Evolutionary conservation across 2,113 vertebrate species (phyloP), one percentile per base, ranked within the genome.

Genomic region (Prunella fulvescens): DNA sequence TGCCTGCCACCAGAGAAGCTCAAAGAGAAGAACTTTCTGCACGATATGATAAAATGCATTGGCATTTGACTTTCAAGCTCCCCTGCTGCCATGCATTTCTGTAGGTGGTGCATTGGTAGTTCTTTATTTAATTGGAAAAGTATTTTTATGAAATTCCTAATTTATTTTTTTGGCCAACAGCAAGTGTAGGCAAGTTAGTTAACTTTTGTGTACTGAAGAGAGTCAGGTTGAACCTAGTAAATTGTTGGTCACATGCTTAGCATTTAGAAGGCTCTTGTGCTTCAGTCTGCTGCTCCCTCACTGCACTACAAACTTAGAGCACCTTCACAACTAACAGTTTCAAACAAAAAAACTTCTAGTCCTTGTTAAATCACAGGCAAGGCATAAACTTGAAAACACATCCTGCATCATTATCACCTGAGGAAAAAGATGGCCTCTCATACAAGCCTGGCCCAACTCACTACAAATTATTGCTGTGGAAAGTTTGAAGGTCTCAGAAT

Each of bases 81-180:
- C 10, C 11, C 24, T 0, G 0, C 16, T 64, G 26, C 12, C 20
- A 79, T 12, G 1, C 20, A 20, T 58, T 85, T 66, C 48, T 42
- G 12, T 60, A 48, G 53, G 14, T 64, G n/a, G 24, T 51, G 10
- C 5, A 18, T 3, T 40, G 6, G 24, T 29, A 65, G 28, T 19
- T 64, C 26, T 44, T 64, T 71, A 42, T 71, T 76, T 93, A 33
- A n/a, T 17, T 69, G 42, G 37, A 76, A 88, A 44, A 3, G 7
- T 19, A 12, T 58, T 74, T 73, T 71, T 45, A 54, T 33, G 54
- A 45, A 33, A 76, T 72, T 69, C 18, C 5, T 44, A 14, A 31
- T 20, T 86, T 17, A 42, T 37, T 74, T 73, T 73, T 24, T 40
- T 35, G 10, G 62, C 11, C 70, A 64, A 66, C 10, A 51, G 22